Conservation (phyloP, 2,797 vertebrate genomes). For the Schizothorax lantsangensis region DNA sequence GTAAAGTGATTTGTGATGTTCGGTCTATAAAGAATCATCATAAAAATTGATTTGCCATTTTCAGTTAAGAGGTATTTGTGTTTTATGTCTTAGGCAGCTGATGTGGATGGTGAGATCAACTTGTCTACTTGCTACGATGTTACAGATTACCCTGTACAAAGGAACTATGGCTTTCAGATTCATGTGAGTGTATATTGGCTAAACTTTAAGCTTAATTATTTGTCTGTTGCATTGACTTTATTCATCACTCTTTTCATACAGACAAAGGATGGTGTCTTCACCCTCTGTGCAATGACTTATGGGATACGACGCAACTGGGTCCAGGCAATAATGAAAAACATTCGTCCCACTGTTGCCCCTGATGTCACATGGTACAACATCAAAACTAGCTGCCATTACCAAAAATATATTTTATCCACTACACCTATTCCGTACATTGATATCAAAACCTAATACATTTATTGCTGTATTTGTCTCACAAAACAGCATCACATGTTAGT, state of each 20-base stretch:
- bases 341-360: constrained; percentile 78
- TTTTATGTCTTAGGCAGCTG: constrained; percentile 79
- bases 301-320: constrained; percentile 93
- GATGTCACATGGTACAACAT: constrained; percentile 83
- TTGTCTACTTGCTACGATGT: constrained; percentile 87
- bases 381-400: neutral
- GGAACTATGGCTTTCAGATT: constrained; percentile 91
- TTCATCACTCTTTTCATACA: constrained; percentile 59
- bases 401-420: neutral
- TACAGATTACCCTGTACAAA: constrained; percentile 86
- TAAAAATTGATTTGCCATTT: neutral
- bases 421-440: neutral
- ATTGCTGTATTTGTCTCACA: neutral
- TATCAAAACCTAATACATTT: neutral
- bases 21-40: neutral
- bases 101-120: constrained; percentile 89
- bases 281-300: constrained; percentile 90
- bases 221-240: neutral
- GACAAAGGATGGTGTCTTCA: constrained; percentile 89
- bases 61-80: constrained; percentile 7
- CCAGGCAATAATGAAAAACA: constrained; percentile 92
- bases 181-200: constrained; percentile 77
- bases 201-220: neutral
- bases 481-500: neutral
- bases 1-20: constrained; percentile 63